These are phyloP conservation scores for Scolopax mira DNA, from an alignment of 2,113 vertebrate species.

Conservation along the genomic window DNA sequence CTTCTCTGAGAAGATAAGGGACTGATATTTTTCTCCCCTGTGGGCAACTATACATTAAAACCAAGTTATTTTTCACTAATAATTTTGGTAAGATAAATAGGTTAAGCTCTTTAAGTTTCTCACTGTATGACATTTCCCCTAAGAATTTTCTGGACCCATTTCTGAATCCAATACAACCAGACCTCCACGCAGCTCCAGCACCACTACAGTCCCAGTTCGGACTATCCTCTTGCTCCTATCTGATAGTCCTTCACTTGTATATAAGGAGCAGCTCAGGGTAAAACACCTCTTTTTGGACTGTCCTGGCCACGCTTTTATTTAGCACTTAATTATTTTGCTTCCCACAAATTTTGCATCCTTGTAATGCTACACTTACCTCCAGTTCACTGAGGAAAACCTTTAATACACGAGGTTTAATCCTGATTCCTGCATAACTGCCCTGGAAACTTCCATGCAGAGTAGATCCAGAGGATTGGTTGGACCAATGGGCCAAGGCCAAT, in stretches of 20 bases:
- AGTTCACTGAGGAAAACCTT: neutral
- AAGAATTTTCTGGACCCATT: neutral
- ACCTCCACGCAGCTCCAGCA: neutral
- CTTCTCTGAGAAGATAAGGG: neutral
- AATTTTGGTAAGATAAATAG: neutral
- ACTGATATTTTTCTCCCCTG: neutral
- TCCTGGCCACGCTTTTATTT: neutral
- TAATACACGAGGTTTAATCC: neutral
- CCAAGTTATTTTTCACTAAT: neutral
- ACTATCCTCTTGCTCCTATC: neutral
- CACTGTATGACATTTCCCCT: neutral
- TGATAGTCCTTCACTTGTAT: accelerated
- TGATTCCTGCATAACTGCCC: neutral
- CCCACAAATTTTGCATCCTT: neutral
- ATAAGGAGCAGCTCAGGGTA: neutral
- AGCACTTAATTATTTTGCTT: neutral
- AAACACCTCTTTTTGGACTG: neutral
- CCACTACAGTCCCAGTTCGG: neutral
- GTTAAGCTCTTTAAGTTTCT: neutral
- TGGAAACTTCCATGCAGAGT: too few species aligned
- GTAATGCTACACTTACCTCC: neutral
- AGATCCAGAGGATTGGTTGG: too few species aligned
- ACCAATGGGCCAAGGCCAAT: too few species aligned
- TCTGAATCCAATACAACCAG: neutral
- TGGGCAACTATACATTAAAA: neutral